phyloP scores from a whole-genome alignment of 2,113 vertebrate genomes.

The Zosterops pallidus region DNA sequence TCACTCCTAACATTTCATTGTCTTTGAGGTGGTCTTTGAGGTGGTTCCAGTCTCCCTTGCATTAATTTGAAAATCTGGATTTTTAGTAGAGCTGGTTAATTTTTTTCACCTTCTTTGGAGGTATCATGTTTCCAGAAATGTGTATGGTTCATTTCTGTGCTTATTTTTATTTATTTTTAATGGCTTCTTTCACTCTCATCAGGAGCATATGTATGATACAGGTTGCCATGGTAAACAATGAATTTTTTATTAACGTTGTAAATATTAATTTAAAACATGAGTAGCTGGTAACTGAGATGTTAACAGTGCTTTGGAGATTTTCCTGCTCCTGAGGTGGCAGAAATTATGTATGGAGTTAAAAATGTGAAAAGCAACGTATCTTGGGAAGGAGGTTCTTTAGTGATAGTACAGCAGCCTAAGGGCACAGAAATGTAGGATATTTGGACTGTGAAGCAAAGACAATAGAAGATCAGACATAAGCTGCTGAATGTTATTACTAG shows the following conservation, averaged over 20 bases:
- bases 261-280: conserved; percentile 30
- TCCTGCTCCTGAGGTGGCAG: neutral
- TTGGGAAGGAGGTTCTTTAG: neutral
- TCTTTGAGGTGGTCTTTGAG: too few species aligned
- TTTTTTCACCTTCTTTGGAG: neutral
- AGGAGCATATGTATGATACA: neutral
- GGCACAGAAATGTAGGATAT: neutral
- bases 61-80: neutral
- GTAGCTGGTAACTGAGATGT: neutral
- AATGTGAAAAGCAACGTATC: neutral
- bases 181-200: neutral
- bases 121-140: neutral
- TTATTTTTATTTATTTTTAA: conserved; percentile 41
- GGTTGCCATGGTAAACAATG: conserved; percentile 36
- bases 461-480: neutral
- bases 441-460: neutral
- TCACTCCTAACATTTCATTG: neutral
- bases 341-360: conserved; percentile 7
- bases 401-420: neutral
- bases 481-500: neutral
- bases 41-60: neutral
- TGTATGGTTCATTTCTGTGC: neutral
- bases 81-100: neutral
- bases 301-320: neutral
- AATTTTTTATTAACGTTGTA: conserved; percentile 32